Evolutionary conservation across 2,797 vertebrate genomes (phyloP), one percentile per base, ranked within the genome.

Genomic region (Sarcoramphus papa): DNA sequence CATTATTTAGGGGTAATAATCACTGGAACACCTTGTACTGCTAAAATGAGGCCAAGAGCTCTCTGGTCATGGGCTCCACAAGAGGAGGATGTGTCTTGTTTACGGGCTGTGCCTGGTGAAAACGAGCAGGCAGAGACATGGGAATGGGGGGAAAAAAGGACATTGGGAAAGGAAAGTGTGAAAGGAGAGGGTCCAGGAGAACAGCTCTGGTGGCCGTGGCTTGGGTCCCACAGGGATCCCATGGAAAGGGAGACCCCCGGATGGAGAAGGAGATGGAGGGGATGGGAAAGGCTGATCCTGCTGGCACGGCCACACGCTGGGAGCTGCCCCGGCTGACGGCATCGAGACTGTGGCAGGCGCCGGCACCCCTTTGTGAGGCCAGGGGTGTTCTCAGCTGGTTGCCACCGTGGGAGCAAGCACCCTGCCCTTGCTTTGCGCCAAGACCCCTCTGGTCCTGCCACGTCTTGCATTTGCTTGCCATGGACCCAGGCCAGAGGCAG

Each of bases 181-280:
- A 18, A 23, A 54, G 23, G 43, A 62, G 11, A 37, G 20, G 35
- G 13, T 4, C 15, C 10, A 3, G 12, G 37, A 62, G 33, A 45
- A 27, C 22, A 22, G 30, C 59, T 37, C 35, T 8, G 59, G 59
- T 33, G 28, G 47, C 20, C 1, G 1, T 14, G 51, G 45, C 40
- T 50, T 3, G 1, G 35, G 43, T 43, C 11, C 35, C 24, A 18
- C 0, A 1, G 27, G 41, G 23, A 19, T 16, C 19, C 51, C 51
- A 8, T 0, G 5, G 92, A 18, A 45, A 60, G 10, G 30, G 51
- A 65, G 45, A 31, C 0, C 9, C 10, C 7, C 0, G 1, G 48
- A 2, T 14, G 40, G 79, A 53, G 25, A 9, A 25, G 19, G 51
- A 24, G 47, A 6, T 24, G 56, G 23, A 20, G 40, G 54, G 14